A percentile compares a stretch with the other conserved stretches of the same genome.
Evolutionary conservation across 2,888 invertebrate genomes (phyloP).

Genomic region (Melanchra persicariae): DNA sequence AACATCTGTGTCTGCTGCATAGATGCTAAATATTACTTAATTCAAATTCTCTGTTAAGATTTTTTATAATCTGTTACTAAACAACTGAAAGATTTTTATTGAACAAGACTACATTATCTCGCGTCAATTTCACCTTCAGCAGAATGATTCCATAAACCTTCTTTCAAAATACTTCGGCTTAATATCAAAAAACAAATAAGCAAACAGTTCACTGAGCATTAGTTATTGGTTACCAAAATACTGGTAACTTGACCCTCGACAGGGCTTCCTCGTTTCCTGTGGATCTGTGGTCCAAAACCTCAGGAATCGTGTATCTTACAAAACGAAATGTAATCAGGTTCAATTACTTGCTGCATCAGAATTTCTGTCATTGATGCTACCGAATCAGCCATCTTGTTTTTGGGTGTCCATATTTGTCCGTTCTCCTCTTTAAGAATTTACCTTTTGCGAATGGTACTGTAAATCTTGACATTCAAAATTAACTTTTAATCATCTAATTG

Average conservation of each 20-base stretch:
- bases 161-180: not conserved
- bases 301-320: conserved; percentile 52
- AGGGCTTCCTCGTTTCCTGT: conserved; percentile 63
- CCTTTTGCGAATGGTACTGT: too few species aligned
- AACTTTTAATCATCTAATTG: too few species aligned
- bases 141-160: not conserved
- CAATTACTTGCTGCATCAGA: conserved; percentile 30
- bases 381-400: not conserved
- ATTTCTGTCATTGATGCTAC: conserved; percentile 9
- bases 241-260: conserved; percentile 49
- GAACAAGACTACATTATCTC: not conserved
- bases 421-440: too few species aligned
- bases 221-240: conserved; percentile 50
- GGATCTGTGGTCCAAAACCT: conserved; percentile 56
- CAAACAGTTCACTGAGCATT: conserved; percentile 39
- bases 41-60: not conserved
- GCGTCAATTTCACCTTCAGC: too few species aligned
- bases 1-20: too few species aligned
- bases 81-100: not conserved
- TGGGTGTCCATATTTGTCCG: too few species aligned
- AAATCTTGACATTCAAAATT: too few species aligned
- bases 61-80: not conserved
- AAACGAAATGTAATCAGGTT: conserved; percentile 47
- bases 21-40: not conserved
- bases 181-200: conserved; percentile 7